These are phyloP conservation scores for Zygaena filipendulae DNA, from an alignment of 2,888 invertebrate genomes.

Conservation along the genomic window DNA sequence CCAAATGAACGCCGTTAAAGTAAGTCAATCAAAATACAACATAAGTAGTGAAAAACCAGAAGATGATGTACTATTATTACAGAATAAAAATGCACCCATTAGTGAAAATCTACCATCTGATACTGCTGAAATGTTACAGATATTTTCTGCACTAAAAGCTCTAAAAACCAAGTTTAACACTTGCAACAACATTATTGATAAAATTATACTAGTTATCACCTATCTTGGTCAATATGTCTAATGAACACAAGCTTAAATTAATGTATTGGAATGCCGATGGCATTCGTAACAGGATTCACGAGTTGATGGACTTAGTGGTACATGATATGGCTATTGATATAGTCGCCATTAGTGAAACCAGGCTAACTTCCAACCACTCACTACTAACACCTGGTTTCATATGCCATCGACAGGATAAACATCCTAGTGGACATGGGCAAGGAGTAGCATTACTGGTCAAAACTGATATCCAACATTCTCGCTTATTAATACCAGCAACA, in stretches of 20 bases:
- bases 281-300: slow-evolving; percentile 5
- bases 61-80: no score
- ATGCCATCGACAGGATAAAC: slow-evolving; percentile 1
- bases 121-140: no score
- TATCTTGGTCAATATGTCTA: slow-evolving; percentile 10
- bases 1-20: no score
- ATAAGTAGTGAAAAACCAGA: no score
- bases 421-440: slow-evolving; percentile 2
- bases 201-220: slow-evolving; percentile 9
- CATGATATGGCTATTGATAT: slow-evolving; percentile 13
- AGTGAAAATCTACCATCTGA: no score
- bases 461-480: not conserved
- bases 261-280: slow-evolving; percentile 7
- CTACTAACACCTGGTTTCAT: not conserved
- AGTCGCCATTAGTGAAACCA: slow-evolving; percentile 8
- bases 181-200: slow-evolving; percentile 7
- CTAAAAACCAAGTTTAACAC: slow-evolving; percentile 6
- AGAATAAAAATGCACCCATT: no score
- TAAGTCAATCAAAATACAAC: no score
- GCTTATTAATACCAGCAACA: not conserved
- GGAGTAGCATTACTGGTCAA: slow-evolving; percentile 5
- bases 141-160: no score
- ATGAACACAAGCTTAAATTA: slow-evolving; percentile 2
- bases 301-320: slow-evolving; percentile 4
- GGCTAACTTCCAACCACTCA: not conserved